Base-by-base conservation (phyloP, 1,140 invertebrate genomes). In the Phymastichus coffea region DNA sequence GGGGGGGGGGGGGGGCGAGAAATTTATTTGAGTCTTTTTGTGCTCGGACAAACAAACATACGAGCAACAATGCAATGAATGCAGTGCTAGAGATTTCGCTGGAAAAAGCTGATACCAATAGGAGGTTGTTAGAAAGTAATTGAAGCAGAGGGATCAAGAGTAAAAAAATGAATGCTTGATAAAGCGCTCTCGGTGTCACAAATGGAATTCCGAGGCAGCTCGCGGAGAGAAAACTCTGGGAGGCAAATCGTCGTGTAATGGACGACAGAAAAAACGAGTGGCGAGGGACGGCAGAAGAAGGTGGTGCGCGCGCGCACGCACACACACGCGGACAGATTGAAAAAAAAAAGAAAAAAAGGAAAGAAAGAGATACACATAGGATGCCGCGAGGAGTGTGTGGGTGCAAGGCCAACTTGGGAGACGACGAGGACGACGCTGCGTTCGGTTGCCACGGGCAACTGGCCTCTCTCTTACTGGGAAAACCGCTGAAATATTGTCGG, bases 401-500 rank as follows among this genome's bases (percentile, higher is more conserved):
- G 30, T 35, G 15, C 19, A 19, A 63, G 54, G 63, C n/a, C 63
- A 66, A 70, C 59, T 66, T 66, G 48, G 52, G 47, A 68, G 62
- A 67, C 59, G 25, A 15, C n/a, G n/a, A n/a, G n/a, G n/a, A n/a
- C n/a, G n/a, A n/a, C 28, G 17, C 35, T 12, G 12, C 23, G 69
- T 66, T 64, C 52, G 57, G 75, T 77, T 70, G 67, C 70, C 68
- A 73, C 74, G 66, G n/a, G 74, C 61, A 74, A 74, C 74, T n/a
- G n/a, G n/a, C n/a, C n/a, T n/a, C 60, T 33, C 28, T 56, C 26
- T 44, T 20, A 15, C 38, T 41, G 14, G n/a, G 67, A 63, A 71
- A 76, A 71, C 72, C 63, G 68, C 63, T 71, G 69, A 76, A 75
- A 72, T 75, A 76, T 74, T 70, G 70, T 73, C 70, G 48, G 33